Conservation (phyloP, 2,113 vertebrate genomes). For the Ailuropoda melanoleuca region DNA sequence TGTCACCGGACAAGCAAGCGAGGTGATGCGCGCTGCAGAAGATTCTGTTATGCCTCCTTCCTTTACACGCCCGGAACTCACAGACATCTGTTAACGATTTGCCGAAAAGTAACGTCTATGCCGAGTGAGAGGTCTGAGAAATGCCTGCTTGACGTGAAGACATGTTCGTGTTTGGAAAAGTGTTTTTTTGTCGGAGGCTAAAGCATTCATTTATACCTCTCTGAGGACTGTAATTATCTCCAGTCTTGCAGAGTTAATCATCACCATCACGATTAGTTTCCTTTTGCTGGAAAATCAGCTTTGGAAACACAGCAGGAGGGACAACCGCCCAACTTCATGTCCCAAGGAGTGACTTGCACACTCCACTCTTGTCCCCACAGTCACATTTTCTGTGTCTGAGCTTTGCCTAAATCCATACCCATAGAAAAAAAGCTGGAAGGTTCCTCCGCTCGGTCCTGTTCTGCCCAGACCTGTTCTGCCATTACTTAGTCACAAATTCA, state of each 20-base stretch:
- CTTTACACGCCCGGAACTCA: not conserved
- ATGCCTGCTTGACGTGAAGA: not conserved
- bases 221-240: not conserved
- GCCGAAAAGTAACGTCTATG: not conserved
- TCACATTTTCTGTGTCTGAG: not conserved
- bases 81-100: not conserved
- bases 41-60: not conserved
- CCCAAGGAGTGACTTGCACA: not conserved
- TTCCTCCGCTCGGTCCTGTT: not conserved
- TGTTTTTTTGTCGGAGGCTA: not conserved
- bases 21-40: not conserved
- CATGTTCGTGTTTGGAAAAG: not conserved
- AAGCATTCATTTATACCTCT: not conserved
- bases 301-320: not conserved
- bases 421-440: not conserved
- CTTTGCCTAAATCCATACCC: not conserved
- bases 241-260: not conserved
- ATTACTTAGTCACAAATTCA: not conserved
- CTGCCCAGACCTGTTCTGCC: not conserved
- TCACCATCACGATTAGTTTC: not conserved
- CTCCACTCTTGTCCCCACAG: not conserved
- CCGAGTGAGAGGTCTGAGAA: not conserved
- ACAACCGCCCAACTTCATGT: not conserved
- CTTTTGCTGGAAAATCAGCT: conserved; percentile 3
- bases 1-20: not conserved